Evolutionary conservation across 1,140 invertebrate genomes (phyloP).

Genomic region (Schlechtendalia chinensis): DNA sequence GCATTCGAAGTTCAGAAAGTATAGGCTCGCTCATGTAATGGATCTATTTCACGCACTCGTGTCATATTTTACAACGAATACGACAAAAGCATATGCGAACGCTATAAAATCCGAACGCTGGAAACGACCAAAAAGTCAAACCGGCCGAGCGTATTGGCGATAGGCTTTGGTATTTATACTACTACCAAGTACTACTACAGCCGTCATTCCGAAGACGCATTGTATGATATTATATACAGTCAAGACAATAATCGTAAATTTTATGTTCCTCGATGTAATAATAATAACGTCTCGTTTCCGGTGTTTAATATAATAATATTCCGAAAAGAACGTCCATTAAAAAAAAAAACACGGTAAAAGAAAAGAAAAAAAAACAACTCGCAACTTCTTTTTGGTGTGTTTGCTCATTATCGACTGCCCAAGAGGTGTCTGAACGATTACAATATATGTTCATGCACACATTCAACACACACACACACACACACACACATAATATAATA

Average conservation of each 20-base stretch:
- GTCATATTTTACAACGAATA: no score
- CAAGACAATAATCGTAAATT: constrained; percentile 48
- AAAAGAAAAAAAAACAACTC: constrained; percentile 38
- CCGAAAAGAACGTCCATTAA: constrained; percentile 41
- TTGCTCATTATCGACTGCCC: constrained; percentile 48
- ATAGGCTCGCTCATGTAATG: no score
- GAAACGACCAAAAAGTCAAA: background rate
- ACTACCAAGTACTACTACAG: no score
- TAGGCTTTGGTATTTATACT: background rate
- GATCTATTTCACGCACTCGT: no score
- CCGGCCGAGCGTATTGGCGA: background rate
- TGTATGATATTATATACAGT: background rate
- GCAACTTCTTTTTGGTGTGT: constrained; percentile 47
- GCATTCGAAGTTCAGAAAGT: no score
- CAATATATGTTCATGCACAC: constrained; percentile 24
- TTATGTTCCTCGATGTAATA: constrained; percentile 29
- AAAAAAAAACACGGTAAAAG: background rate
- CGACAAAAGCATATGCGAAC: no score
- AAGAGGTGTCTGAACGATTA: constrained; percentile 45
- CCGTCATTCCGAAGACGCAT: no score
- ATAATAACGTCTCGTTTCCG: constrained; percentile 41
- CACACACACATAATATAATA: background rate
- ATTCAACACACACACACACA: background rate
- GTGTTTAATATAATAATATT: constrained; percentile 39
- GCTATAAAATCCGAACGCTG: no score